These are phyloP conservation scores for Nasonia oneida DNA, from an alignment of 2,888 invertebrate genomes.

Conservation along the genomic window DNA sequence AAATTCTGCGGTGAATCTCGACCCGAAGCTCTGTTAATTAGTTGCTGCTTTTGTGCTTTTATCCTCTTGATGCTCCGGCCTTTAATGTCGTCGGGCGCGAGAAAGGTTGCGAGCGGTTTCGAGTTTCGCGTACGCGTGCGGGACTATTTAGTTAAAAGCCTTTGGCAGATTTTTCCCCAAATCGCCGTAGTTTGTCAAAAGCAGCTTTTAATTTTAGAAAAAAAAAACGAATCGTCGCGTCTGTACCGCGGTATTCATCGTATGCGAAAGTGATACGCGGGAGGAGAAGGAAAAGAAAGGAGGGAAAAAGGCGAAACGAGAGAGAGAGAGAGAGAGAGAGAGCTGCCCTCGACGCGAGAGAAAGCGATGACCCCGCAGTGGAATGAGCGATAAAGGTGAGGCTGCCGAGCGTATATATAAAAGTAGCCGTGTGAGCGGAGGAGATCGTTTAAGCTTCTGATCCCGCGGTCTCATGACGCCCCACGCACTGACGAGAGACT, in stretches of 20 bases:
- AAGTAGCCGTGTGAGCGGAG: constrained; percentile 37
- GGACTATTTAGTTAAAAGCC: constrained; percentile 1
- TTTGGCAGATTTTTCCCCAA: neutral
- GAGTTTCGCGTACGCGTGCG: neutral
- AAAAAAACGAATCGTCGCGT: neutral
- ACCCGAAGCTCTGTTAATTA: constrained; percentile 3
- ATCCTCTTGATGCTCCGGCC: constrained; percentile 3
- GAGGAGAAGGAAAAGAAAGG: constrained; percentile 24
- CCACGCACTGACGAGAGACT: neutral
- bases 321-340: constrained; percentile 27
- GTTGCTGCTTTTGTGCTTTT: constrained; percentile 11
- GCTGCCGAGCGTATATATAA: constrained; percentile 31
- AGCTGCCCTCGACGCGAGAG: constrained; percentile 20
- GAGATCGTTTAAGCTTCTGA: constrained; percentile 39
- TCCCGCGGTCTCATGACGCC: neutral
- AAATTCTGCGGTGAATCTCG: neutral
- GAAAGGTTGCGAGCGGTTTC: constrained; percentile 1
- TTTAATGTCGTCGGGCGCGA: neutral
- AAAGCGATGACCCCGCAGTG: constrained; percentile 63
- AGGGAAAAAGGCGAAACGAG: constrained; percentile 48
- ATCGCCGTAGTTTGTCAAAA: neutral
- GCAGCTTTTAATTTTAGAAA: neutral
- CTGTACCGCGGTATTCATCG: too few relatives aligned
- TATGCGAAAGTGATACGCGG: neutral
- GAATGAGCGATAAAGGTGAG: constrained; percentile 64